A percentile compares a stretch with the other conserved stretches of the same genome.
phyloP scores from a whole-genome alignment of 1,140 invertebrate species.

The Oryzaephilus surinamensis region DNA sequence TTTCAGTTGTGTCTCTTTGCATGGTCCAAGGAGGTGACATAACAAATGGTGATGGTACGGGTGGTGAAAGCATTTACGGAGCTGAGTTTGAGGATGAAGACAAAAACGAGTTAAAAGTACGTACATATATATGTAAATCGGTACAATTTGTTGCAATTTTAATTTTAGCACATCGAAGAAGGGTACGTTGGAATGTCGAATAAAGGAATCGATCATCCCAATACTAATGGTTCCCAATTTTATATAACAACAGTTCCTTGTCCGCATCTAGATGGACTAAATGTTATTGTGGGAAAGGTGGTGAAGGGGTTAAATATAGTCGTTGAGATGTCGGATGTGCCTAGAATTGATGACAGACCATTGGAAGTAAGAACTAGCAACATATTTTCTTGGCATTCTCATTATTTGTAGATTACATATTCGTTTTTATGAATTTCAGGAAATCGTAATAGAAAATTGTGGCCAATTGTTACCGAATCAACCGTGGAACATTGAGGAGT shows the following conservation, averaged over 20 bases:
- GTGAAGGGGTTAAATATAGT: conserved; percentile 58
- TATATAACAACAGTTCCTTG: conserved; percentile 81
- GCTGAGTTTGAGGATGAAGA: conserved; percentile 83
- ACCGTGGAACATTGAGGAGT: conserved; percentile 55
- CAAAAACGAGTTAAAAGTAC: conserved; percentile 7
- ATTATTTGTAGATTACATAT: neutral
- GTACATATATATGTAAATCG: conserved; percentile 3
- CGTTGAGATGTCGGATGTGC: conserved; percentile 50
- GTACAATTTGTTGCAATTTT: neutral
- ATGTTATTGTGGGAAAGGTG: conserved; percentile 84
- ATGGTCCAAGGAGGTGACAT: conserved; percentile 82
- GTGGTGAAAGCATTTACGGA: conserved; percentile 92
- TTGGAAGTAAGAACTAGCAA: conserved; percentile 42
- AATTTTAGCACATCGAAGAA: conserved; percentile 48
- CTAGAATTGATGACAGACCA: conserved; percentile 45
- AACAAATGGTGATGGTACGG: conserved; percentile 67
- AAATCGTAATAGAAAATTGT: conserved; percentile 57
- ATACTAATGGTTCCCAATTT: conserved; percentile 92
- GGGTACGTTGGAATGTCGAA: conserved; percentile 88
- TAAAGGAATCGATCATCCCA: conserved; percentile 65
- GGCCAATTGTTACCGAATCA: conserved; percentile 53
- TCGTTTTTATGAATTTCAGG: conserved; percentile 34
- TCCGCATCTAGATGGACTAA: conserved; percentile 75
- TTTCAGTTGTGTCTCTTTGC: conserved; percentile 59
- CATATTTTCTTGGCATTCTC: conserved; percentile 2